Base-by-base conservation (phyloP, 2,113 vertebrate species). In the Marcusenius ussheri region DNA sequence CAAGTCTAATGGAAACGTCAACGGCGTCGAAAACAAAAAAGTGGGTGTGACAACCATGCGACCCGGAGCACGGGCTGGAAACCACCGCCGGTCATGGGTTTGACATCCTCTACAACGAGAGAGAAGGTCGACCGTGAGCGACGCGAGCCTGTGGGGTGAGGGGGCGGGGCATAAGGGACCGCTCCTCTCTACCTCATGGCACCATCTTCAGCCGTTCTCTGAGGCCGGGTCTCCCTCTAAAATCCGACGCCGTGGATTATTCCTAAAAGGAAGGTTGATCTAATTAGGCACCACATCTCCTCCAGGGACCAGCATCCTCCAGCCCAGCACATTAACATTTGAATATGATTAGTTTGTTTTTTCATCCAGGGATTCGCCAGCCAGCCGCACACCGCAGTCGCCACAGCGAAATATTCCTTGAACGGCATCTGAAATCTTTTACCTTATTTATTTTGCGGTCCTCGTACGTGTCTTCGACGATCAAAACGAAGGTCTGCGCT, bases 261-360 rank as follows among this genome's bases (percentile, higher is more conserved):
- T 88, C 45, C 88, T 46, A 47, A 49, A 49, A 88, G 88, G 88
- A 45, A 74, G 66, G 24, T 6, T 74, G 88, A 88, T 88, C 88
- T 88, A 74, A 70, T 88, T 70, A 70, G 88, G 62, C 35, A 47
- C 74, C 11, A 1, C 24, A 74, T 88, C 27, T 88, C 58, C 88
- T 35, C 42, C 42, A n/a, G 45, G 62, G 88, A 88, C 62, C 42
- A 24, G 1, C 62, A 13, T 58, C 58, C 62, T 88, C 88, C 45
- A 88, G 47, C 42, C 88, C 66, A 62, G 74, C 9, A 3, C 88
- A 88, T 47, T 70, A 74, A 74, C 88, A 70, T 88, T 88, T 88
- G 31, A 70, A 88, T 88, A 47, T 74, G 88, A 88, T 46, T 88
- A 46, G 58, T 88, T 88, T 74, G 45, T 49, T 88, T 88, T 88